Conservation (phyloP, 1,140 invertebrate genomes). For the Diachasma alloeum region DNA sequence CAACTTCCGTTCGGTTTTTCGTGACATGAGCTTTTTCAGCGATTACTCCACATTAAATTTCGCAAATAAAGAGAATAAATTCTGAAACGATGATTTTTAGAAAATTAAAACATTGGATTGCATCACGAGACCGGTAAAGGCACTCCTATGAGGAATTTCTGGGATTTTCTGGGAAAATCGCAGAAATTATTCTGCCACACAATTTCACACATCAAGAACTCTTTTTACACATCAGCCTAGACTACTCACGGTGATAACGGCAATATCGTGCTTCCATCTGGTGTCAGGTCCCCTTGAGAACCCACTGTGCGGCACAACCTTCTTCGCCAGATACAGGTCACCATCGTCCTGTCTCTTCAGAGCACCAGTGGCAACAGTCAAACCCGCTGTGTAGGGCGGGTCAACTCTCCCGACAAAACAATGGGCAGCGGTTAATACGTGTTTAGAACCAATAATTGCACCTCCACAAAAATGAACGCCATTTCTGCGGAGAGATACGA, state of each 20-base stretch:
- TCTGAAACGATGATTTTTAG: too few relatives aligned
- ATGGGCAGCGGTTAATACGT: conserved; percentile 26
- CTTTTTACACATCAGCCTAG: too few relatives aligned
- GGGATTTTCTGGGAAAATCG: too few relatives aligned
- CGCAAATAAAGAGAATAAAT: too few relatives aligned
- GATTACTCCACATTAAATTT: too few relatives aligned
- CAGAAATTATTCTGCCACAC: too few relatives aligned
- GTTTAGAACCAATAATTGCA: neutral
- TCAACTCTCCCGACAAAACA: conserved; percentile 28
- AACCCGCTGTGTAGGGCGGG: conserved; percentile 8
- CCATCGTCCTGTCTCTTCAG: neutral
- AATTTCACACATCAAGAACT: too few relatives aligned
- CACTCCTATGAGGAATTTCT: too few relatives aligned
- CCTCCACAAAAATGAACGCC: conserved; percentile 14
- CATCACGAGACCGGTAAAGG: too few relatives aligned
- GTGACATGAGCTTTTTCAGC: too few relatives aligned
- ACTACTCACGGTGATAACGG: conserved; percentile 17
- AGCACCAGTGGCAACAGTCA: conserved; percentile 20
- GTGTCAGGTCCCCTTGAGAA: conserved; percentile 6
- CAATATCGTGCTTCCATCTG: conserved; percentile 25
- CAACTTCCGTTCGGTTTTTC: too few relatives aligned
- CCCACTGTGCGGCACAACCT: conserved; percentile 7
- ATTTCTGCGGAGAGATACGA: conserved; percentile 3
- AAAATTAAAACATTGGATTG: too few relatives aligned
- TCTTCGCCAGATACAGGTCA: neutral